Evolutionary conservation across 35 echinoderm and acorn worm species (phyloP), one percentile per base, ranked within the genome.

Genomic region (Chiridota heheva): DNA sequence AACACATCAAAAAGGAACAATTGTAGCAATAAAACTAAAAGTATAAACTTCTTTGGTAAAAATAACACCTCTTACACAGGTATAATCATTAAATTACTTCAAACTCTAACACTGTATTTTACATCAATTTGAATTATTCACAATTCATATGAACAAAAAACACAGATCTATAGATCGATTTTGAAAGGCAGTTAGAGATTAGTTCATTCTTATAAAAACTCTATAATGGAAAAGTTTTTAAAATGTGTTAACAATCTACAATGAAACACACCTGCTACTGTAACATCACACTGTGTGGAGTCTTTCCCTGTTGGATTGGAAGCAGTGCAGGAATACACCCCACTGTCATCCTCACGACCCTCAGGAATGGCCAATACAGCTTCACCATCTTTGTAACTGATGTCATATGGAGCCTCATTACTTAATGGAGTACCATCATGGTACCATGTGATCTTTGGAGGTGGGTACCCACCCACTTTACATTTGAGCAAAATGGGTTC

Each of bases 281-380:
- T 61, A 37, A 90, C 64, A 61, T 96, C 68, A 25, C 68, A 71
- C 17, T 65, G 81, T 13, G 92, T 86, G 12, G 38, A 85, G 58
- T 67, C 76, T 24, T 80, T 57, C 18, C 92, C 92, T 34, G 76
- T 40, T 28, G 82, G 82, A 63, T 96, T 96, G 18, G 72, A 67
- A 0, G 92, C 87, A 25, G 81, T 66, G 59, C 82, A 90, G 32
- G 73, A 64, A 55, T 90, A 96, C 3, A 68, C 58, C 24, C 87
- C 87, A 63, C 57, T 38, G 64, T 96, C 87, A 41, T 86, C 76
- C 44, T 84, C 27, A 17, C 72, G 27, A 1, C 36, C 37, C 0
- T 70, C 67, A 42, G 67, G 67, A 42, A 70, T 70, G 0, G 4
- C 44, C 24, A 70, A 8, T 20, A 15, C 27, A 18, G 67, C 67